Conservation (phyloP, 2,113 vertebrate genomes). For the Coregonus clupeaformis region DNA sequence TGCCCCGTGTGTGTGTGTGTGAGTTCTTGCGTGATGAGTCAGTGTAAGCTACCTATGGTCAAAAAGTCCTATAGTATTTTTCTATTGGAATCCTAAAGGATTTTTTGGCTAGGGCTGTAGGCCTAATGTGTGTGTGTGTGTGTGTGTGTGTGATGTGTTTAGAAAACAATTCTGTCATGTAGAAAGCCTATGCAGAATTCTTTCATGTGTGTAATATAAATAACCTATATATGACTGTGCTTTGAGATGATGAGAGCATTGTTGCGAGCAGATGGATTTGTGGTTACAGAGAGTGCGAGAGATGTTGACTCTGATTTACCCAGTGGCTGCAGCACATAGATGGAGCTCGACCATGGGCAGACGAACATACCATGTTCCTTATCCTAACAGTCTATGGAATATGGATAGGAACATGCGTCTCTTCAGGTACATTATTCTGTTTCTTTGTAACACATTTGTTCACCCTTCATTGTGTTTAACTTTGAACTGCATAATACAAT, state of each 20-base stretch:
- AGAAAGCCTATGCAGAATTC: too few species aligned
- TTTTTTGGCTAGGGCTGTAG: too few species aligned
- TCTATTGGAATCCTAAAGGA: too few species aligned
- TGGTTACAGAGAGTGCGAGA: neutral
- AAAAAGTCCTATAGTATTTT: too few species aligned
- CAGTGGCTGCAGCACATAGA: neutral
- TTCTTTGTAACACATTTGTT: neutral
- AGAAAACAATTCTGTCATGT: too few species aligned
- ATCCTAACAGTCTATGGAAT: neutral
- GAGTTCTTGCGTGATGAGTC: too few species aligned
- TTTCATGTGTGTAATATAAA: neutral
- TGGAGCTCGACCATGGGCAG: neutral
- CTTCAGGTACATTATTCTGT: neutral
- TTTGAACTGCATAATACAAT: neutral
- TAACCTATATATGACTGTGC: neutral
- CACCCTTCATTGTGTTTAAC: neutral
- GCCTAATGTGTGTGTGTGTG: too few species aligned
- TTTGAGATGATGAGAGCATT: slow-evolving; percentile 4
- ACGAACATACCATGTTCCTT: neutral
- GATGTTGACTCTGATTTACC: neutral
- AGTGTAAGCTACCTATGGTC: too few species aligned
- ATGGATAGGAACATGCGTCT: neutral
- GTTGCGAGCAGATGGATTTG: neutral
- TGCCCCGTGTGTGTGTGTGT: too few species aligned
- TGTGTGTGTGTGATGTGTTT: too few species aligned